Evolutionary conservation across 2,888 invertebrate species (phyloP).

Genomic region (Chaetoderma sp.): DNA sequence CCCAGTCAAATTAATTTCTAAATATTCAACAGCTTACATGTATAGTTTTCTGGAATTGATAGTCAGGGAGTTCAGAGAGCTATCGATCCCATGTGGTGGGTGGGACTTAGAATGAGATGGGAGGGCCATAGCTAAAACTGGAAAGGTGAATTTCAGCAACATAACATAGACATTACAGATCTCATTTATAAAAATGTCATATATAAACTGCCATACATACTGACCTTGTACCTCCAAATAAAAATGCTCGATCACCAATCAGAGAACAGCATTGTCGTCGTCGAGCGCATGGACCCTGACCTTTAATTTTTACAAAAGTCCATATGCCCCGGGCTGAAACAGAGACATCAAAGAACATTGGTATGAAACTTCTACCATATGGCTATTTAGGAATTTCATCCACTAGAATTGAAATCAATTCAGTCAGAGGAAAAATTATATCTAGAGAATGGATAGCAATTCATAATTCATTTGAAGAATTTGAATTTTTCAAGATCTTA

Average conservation of each 20-base stretch:
- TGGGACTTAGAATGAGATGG: too few species aligned
- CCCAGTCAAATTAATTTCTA: too few species aligned
- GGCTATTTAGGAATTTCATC: not conserved
- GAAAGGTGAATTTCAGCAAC: too few species aligned
- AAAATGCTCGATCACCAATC: slow-evolving; percentile 79
- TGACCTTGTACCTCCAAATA: slow-evolving; percentile 90
- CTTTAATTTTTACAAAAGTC: slow-evolving; percentile 55
- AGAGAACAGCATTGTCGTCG: slow-evolving; percentile 83
- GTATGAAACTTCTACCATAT: not conserved
- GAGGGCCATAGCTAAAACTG: too few species aligned
- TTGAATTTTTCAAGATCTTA: not conserved
- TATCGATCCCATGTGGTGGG: too few species aligned
- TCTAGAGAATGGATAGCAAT: not conserved
- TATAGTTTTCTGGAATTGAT: too few species aligned
- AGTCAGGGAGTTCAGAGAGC: too few species aligned
- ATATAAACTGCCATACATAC: too few species aligned
- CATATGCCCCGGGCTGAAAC: slow-evolving; percentile 59
- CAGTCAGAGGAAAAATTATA: not conserved
- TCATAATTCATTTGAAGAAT: not conserved
- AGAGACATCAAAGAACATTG: not conserved
- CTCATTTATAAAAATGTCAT: too few species aligned
- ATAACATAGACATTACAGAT: too few species aligned
- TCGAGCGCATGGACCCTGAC: slow-evolving; percentile 68
- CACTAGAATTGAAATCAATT: not conserved
- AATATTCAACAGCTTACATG: too few species aligned